Evolutionary conservation across 2,113 vertebrate genomes (phyloP).

Genomic region (Melospiza georgiana): DNA sequence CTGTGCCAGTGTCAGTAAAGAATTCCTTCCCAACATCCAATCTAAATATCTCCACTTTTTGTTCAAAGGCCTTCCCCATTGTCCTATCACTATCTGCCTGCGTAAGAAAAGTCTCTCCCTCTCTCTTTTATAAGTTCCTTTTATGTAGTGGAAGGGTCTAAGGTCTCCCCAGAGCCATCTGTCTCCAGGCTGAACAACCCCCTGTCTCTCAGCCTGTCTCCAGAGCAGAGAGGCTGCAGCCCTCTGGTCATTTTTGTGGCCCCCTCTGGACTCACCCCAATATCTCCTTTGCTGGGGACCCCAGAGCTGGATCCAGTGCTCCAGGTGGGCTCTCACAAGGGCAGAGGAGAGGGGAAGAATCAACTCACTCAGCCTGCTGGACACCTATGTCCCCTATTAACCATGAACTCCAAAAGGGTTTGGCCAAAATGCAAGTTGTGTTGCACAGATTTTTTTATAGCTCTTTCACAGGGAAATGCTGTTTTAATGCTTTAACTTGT

Average conservation of each 20-base stretch:
- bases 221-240: neutral
- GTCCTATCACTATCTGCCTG: neutral
- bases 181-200: neutral
- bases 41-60: neutral
- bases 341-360: neutral
- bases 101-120: neutral
- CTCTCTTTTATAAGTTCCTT: neutral
- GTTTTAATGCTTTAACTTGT: neutral
- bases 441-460: neutral
- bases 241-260: neutral
- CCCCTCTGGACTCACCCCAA: fast-evolving
- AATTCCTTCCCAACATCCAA: neutral
- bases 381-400: neutral
- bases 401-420: neutral
- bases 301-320: neutral
- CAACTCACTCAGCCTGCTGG: neutral
- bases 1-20: neutral
- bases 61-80: neutral
- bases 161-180: neutral
- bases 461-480: neutral
- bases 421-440: neutral
- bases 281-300: neutral
- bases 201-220: neutral
- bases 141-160: neutral
- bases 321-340: neutral